phyloP scores from a whole-genome alignment of 1,140 invertebrate species.

The Ceratosolen fusciceps region DNA sequence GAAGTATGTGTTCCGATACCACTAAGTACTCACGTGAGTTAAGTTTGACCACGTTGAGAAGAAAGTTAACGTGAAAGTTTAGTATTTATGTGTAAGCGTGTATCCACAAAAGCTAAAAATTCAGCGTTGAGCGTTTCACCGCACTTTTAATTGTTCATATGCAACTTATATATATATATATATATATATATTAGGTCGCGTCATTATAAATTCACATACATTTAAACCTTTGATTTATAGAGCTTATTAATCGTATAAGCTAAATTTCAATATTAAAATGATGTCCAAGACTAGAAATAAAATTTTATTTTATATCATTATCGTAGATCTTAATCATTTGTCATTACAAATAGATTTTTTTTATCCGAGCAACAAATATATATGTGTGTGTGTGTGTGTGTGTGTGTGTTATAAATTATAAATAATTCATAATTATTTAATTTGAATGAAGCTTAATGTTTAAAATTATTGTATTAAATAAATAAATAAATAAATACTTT shows the following conservation, averaged over 20 bases:
- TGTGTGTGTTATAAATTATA: too few relatives aligned
- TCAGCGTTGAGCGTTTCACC: background rate
- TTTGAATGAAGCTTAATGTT: too few relatives aligned
- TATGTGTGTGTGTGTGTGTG: too few relatives aligned
- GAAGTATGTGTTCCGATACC: conserved; percentile 6
- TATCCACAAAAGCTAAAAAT: background rate
- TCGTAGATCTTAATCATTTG: too few relatives aligned
- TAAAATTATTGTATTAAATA: too few relatives aligned
- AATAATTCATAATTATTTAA: too few relatives aligned
- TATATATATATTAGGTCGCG: background rate
- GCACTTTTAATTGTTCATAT: background rate
- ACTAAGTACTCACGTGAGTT: conserved; percentile 31
- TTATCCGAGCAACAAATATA: too few relatives aligned
- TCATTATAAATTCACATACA: background rate
- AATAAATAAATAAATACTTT: too few relatives aligned
- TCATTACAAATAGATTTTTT: too few relatives aligned
- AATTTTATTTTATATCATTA: too few relatives aligned
- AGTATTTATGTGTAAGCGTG: background rate
- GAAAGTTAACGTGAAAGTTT: conserved; percentile 64
- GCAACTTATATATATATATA: background rate
- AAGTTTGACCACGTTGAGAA: conserved; percentile 49
- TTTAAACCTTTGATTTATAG: background rate
- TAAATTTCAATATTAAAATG: too few relatives aligned
- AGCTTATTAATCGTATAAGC: conserved; percentile 14
- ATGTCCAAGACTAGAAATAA: too few relatives aligned